Percentiles rank a stretch among this genome's conserved stretches.
Evolutionary conservation across 2,113 vertebrate species (phyloP).

Genomic region (Monarcha castaneiventris): DNA sequence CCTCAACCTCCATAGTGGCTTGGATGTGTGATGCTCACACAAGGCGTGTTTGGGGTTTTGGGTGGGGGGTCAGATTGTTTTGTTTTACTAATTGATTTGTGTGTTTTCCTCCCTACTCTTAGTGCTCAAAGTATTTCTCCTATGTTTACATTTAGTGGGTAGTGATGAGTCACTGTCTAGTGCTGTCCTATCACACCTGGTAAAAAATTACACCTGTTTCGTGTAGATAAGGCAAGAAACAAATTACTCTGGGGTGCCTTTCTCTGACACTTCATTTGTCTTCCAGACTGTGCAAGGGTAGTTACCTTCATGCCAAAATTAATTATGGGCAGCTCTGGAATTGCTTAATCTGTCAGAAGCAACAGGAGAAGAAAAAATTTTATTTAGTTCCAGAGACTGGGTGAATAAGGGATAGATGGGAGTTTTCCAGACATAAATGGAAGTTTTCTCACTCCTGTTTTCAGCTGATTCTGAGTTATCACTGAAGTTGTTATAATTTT

Average conservation of each 20-base stretch:
- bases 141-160: not conserved
- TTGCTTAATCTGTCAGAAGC: constrained; percentile 48
- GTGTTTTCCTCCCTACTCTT: not conserved
- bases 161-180: not conserved
- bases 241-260: constrained; percentile 29
- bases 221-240: constrained; percentile 43
- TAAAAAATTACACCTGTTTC: constrained; percentile 40
- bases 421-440: not conserved
- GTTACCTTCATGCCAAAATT: constrained; percentile 36
- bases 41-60: not conserved
- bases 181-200: not conserved
- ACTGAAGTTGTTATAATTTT: not conserved
- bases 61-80: not conserved
- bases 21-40: not conserved
- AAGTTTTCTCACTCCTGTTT: not conserved
- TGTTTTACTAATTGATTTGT: not conserved
- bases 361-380: not conserved
- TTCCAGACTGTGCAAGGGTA: constrained; percentile 28
- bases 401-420: not conserved
- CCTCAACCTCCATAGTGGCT: not conserved
- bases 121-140: not conserved
- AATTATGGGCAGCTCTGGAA: constrained; percentile 36
- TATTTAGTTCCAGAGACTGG: not conserved
- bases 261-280: constrained; percentile 34
- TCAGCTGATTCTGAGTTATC: not conserved